phyloP scores from a whole-genome alignment of 2,113 vertebrate genomes.

The Martes martes region DNA sequence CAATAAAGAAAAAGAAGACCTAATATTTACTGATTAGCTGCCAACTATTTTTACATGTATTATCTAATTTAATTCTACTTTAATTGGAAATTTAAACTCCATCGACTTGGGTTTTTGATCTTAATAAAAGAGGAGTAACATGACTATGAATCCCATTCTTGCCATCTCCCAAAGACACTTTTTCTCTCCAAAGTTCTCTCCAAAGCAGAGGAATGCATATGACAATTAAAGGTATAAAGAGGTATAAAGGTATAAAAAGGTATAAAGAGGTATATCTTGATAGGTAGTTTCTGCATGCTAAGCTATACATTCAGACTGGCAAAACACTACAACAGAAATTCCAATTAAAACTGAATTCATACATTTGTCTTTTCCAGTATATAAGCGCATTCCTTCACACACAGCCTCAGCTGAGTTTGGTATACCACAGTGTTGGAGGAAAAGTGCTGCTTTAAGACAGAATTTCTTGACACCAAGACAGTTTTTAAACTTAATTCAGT shows the following conservation, averaged over 20 bases:
- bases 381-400: neutral
- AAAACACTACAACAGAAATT: neutral
- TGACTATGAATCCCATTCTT: neutral
- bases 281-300: neutral
- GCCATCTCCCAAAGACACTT: neutral
- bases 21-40: neutral
- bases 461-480: neutral
- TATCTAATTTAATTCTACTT: neutral
- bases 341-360: conserved; percentile 1
- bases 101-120: neutral
- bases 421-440: neutral
- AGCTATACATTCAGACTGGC: neutral
- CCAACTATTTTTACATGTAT: neutral
- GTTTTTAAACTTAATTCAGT: conserved; percentile 21
- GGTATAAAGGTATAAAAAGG: neutral
- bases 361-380: neutral
- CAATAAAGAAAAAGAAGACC: neutral
- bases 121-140: neutral
- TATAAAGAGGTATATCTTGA: neutral
- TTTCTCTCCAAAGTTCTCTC: neutral
- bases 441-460: neutral
- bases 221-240: neutral
- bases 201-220: neutral
- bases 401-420: neutral
- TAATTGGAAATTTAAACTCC: neutral